Evolutionary conservation across 2,113 vertebrate species (phyloP).

Genomic region (Cygnus atratus): DNA sequence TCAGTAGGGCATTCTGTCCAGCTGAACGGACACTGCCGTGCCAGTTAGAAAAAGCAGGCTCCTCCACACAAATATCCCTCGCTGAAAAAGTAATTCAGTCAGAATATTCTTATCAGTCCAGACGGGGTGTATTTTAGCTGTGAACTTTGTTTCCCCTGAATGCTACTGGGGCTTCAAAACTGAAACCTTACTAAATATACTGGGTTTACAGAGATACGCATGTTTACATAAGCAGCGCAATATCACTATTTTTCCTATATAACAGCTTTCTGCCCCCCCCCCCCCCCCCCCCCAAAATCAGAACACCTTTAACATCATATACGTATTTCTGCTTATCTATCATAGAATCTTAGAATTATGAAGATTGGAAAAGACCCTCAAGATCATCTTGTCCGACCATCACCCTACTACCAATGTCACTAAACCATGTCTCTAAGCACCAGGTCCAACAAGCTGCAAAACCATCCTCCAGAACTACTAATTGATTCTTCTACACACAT

Average conservation of each 20-base stretch:
- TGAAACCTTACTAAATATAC: not conserved
- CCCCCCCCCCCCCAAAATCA: not conserved
- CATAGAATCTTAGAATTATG: too few species aligned
- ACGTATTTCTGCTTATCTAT: not conserved
- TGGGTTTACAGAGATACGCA: not conserved
- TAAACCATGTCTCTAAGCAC: too few species aligned
- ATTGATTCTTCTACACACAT: not conserved
- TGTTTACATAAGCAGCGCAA: not conserved
- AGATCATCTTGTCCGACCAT: too few species aligned
- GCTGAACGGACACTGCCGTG: not conserved
- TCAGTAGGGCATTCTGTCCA: not conserved
- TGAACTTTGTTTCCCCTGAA: not conserved
- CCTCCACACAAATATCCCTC: not conserved
- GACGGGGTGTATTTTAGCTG: not conserved
- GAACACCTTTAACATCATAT: not conserved
- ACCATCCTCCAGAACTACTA: not conserved
- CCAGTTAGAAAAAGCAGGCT: not conserved
- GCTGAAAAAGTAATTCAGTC: not conserved
- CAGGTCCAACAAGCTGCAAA: not conserved
- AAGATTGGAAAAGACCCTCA: too few species aligned
- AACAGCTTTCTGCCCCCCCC: not conserved
- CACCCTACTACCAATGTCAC: too few species aligned
- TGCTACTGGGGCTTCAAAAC: not conserved
- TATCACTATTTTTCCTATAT: not conserved
- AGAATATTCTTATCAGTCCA: not conserved